Base-by-base conservation (phyloP, 2,797 vertebrate genomes). In the Siniperca obscura region DNA sequence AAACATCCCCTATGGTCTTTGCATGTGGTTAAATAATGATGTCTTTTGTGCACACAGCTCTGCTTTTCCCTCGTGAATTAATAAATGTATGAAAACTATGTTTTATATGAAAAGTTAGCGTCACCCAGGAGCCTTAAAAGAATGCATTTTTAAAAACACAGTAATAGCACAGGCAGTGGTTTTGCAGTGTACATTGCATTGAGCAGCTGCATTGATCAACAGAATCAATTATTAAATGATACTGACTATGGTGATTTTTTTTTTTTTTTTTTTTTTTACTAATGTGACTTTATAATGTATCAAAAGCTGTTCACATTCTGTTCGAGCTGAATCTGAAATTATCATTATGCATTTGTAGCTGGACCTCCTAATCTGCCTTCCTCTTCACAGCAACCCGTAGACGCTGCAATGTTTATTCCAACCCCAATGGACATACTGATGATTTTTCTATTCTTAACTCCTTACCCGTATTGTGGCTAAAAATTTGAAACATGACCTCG, bases 11-110 rank as follows among this genome's bases (percentile, higher is more conserved):
- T 59, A 68, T 78, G 71, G 80, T 87, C 75, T 88, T 81, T 84
- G 83, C 87, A 84, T 74, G 88, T 53, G 57, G 76, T 91, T 88
- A 86, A 87, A 87, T 89, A 85, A 91, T 88, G 76, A 85, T 86
- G 86, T 89, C 66, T 86, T 77, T 66, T 66, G 62, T 74, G 71
- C 76, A 67, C 78, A 64, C 66, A 7, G 25, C 81, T 85, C 62
- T 27, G 70, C 85, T 79, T 70, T 61, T 14, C 40, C 55, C 68
- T 80, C 81, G 77, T 89, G 77, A 79, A 89, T 90, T 82, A 83
- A 85, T 89, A 86, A 87, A 70, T 70, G 64, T 40, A 75, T 67
- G 80, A 78, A 85, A 86, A 87, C 38, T 66, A 48, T 71, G 75
- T 76, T 78, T 88, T 27, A 59, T 81, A 57, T 27, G 19, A 57